Evolutionary conservation across 2,797 vertebrate species (phyloP), one percentile per base, ranked within the genome.

Genomic region (Hephaestus fuliginosus): DNA sequence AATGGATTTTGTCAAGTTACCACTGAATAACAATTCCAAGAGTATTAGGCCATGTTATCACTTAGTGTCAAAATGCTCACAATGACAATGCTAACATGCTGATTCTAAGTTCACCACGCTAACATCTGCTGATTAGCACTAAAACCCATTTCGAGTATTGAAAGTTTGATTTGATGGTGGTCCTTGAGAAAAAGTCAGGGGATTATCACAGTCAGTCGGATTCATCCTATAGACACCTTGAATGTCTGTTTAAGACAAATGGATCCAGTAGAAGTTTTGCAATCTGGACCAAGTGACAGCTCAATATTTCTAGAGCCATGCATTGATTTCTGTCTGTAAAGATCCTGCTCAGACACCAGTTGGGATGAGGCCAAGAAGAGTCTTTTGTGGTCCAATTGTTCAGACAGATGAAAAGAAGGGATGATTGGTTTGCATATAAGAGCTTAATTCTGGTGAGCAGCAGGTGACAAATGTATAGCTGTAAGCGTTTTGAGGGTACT

Each of bases 371-470:
- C 0, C 20, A 61, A 36, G 55, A 22, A 61, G 28, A 70, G 70
- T 43, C 43, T 49, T 44, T 20, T 51, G 10, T 43, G 18, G 25
- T 64, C 14, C 51, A 65, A 12, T 4, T 25, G 39, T 44, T 11
- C 36, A 60, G 43, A 20, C 44, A 25, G 14, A 46, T 22, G 11
- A 75, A 6, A 41, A 7, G 30, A 39, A 14, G 18, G 22, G 30
- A 11, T 41, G 74, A 60, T 67, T 67, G 11, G 46, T 76, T 39
- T 48, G 30, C 22, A 12, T 46, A 39, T 52, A 25, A 64, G 7
- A 12, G 53, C 25, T 17, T 4, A 6, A 49, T 64, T n/a, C 9
- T 66, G 20, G 46, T 33, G 36, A 49, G 41, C n/a, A 67, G 30
- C 18, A 57, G 8, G 2, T 61, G 55, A 55, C 28, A n/a, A 7